Base-by-base conservation (phyloP, 1,140 invertebrate species). In the Euwallacea similis region DNA sequence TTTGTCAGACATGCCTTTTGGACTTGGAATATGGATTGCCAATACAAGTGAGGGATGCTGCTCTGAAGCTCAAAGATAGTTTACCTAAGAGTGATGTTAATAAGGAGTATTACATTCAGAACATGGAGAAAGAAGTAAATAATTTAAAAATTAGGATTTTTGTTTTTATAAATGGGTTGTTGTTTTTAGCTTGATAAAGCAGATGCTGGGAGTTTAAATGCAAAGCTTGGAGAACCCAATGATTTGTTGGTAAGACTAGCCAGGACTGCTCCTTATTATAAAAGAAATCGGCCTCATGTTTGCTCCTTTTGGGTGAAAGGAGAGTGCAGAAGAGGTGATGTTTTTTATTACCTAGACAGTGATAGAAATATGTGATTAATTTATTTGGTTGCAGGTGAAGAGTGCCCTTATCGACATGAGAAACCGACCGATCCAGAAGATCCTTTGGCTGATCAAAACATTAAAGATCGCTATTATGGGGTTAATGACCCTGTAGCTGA, bases 281-380 rank as follows among this genome's bases (percentile, higher is more conserved):
- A 99, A 80, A 85, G 98, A 60, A 99, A 99, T 80, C 86, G 96
- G 75, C 97, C 98, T 0, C 98, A 99, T 82, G 98, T 99, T 55
- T 99, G 98, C 83, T 99, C 97, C 0, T 99, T 99, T 82, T 99
- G 97, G 96, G 97, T 99, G 0, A 99, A 99, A 85, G 98, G 98
- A 0, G 98, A 99, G 83, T 99, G 98, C 82, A 93, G 97, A 79
- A 86, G 98, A 82, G 98, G 69, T 64, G 58, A 68, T 6, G 46
- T 50, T 8, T 50, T 6, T 50, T 50, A 50, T 2, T 47, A 46
- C 2, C 9, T 66, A 42, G 21, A 33, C 21, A 33, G 21, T 47
- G 15, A 21, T 13, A 11, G 13, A 50, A 11, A 47, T 54, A 42
- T 41, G 9, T 66, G 7, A 47, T 54, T 54, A 10, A 54, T 7